Percentiles rank a stretch among this genome's conserved stretches.
Evolutionary conservation across 1,140 invertebrate genomes (phyloP).

Genomic region (Drosophila ambigua): DNA sequence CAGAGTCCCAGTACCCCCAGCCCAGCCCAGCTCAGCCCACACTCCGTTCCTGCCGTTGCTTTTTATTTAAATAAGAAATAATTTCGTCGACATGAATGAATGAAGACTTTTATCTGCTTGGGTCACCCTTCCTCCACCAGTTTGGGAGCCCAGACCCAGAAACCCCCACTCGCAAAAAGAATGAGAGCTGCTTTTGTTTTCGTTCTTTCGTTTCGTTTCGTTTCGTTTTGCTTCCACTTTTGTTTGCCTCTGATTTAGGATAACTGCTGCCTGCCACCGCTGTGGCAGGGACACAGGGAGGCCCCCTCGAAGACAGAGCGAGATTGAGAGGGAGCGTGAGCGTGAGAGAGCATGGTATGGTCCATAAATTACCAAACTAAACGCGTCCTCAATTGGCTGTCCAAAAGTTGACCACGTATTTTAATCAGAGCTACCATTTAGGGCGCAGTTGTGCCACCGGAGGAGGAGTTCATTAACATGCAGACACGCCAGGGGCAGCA

Average conservation of each 20-base stretch:
- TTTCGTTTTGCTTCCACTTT: slow-evolving; percentile 52
- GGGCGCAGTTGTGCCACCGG: background rate
- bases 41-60: slow-evolving; percentile 48
- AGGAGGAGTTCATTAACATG: slow-evolving; percentile 69
- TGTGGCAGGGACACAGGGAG: background rate
- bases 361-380: slow-evolving; percentile 82
- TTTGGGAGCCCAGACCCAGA: background rate
- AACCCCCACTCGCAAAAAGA: background rate
- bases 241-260: slow-evolving; percentile 47
- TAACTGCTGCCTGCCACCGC: slow-evolving; percentile 19
- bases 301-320: background rate
- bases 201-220: slow-evolving; percentile 44
- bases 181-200: slow-evolving; percentile 26
- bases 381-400: slow-evolving; percentile 76
- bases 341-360: slow-evolving; percentile 18
- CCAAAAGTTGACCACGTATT: slow-evolving; percentile 79
- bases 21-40: background rate
- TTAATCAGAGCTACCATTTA: slow-evolving; percentile 62
- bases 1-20: slow-evolving; percentile 19
- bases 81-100: slow-evolving; percentile 82
- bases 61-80: slow-evolving; percentile 83
- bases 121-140: slow-evolving; percentile 26
- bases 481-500: slow-evolving; percentile 30
- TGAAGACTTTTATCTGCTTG: slow-evolving; percentile 78
- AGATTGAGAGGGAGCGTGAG: too few relatives aligned